Conservation (phyloP, 2,113 vertebrate species). For the Puma concolor region DNA sequence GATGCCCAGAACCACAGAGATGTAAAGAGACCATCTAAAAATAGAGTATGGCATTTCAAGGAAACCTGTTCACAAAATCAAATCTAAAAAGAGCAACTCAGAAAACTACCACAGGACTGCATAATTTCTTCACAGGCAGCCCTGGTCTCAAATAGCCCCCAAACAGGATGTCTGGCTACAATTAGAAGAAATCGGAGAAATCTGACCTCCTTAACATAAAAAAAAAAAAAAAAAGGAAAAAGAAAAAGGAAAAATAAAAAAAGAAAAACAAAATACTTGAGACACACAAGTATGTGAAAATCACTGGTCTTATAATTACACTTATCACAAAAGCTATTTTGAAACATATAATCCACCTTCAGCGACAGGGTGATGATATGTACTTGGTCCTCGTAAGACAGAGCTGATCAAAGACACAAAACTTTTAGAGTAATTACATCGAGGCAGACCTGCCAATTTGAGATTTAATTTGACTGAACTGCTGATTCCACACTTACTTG, state of each 20-base stretch:
- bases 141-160: neutral
- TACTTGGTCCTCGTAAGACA: neutral
- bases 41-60: conserved; percentile 12
- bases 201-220: neutral
- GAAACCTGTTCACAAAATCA: neutral
- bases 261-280: conserved; percentile 25
- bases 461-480: neutral
- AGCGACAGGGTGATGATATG: neutral
- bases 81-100: neutral
- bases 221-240: neutral
- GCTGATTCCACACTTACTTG: neutral
- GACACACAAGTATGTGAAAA: conserved; percentile 58
- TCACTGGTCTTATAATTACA: neutral
- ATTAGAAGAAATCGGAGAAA: conserved; percentile 71
- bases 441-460: neutral
- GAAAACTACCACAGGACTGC: neutral
- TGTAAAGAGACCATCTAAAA: conserved; percentile 39
- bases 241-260: neutral
- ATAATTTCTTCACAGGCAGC: conserved; percentile 19
- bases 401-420: neutral
- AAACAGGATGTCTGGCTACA: conserved; percentile 71
- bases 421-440: neutral
- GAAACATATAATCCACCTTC: neutral
- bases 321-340: neutral
- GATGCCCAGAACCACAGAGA: neutral